Conservation (phyloP, 2,888 invertebrate species). For the Lasioglossum figueresi region DNA sequence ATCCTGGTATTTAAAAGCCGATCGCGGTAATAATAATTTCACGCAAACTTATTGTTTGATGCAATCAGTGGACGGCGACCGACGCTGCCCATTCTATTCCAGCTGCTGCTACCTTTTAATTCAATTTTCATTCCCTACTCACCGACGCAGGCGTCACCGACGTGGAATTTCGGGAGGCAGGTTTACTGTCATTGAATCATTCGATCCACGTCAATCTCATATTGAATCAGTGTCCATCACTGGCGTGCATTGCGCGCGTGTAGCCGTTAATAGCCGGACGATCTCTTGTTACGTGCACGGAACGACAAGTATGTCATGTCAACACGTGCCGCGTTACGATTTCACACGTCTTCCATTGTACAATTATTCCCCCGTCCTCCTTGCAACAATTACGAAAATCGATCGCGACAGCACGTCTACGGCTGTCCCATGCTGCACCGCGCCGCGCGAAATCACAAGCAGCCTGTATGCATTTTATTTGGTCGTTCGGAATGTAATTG, state of each 20-base stretch:
- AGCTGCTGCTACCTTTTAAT: constrained; percentile 54
- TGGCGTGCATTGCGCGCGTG: constrained; percentile 60
- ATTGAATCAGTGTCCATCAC: constrained; percentile 73
- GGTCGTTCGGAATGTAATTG: too few species aligned
- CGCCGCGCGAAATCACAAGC: neutral
- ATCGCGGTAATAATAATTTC: constrained; percentile 13
- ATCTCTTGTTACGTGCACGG: constrained; percentile 69
- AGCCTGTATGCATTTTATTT: neutral
- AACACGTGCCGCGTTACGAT: constrained; percentile 59
- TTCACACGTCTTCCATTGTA: constrained; percentile 56
- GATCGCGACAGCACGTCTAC: neutral
- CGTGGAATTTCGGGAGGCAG: constrained; percentile 57
- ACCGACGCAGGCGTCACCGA: constrained; percentile 47
- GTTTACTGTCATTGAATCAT: constrained; percentile 71
- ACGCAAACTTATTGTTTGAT: neutral
- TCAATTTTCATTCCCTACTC: constrained; percentile 52
- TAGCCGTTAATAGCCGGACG: constrained; percentile 68
- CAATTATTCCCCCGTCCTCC: constrained; percentile 19
- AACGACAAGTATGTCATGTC: constrained; percentile 70
- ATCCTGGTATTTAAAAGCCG: neutral
- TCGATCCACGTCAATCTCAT: constrained; percentile 71
- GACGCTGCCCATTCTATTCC: neutral
- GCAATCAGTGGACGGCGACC: constrained; percentile 18
- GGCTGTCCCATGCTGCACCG: neutral
- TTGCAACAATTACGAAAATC: constrained; percentile 34